Evolutionary conservation across 2,888 invertebrate species (phyloP).

Genomic region (Protodeltote pygarga): DNA sequence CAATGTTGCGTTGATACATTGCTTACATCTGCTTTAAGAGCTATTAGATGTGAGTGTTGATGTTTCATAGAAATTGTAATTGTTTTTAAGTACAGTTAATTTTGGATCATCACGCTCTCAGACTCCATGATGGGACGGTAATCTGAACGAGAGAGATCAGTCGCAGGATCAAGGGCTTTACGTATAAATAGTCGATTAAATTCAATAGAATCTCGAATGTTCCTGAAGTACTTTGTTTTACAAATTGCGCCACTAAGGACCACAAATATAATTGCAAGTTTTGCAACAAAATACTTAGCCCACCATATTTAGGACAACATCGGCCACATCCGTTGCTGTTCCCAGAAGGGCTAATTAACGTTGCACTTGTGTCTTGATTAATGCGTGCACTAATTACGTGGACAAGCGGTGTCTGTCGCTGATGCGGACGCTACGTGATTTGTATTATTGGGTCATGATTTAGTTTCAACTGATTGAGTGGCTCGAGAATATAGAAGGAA

Average conservation of each 20-base stretch:
- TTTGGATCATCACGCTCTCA: no score
- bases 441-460: conserved; percentile 44
- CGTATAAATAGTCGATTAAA: no score
- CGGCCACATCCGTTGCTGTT: conserved; percentile 42
- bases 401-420: conserved; percentile 42
- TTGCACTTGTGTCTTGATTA: conserved; percentile 70
- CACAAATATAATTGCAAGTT: no score
- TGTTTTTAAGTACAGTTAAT: no score
- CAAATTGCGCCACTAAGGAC: no score
- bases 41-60: conserved; percentile 9
- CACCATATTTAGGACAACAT: conserved; percentile 32
- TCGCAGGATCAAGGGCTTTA: no score
- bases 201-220: no score
- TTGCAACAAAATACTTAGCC: neutral
- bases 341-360: conserved; percentile 61
- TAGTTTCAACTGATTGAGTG: neutral
- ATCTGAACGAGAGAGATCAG: no score
- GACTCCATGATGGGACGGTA: no score
- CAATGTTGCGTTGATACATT: conserved; percentile 41
- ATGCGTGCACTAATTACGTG: conserved; percentile 68
- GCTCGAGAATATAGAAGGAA: no score
- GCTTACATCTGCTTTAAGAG: conserved; percentile 38
- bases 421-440: conserved; percentile 33
- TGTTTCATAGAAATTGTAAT: neutral
- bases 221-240: no score